These are phyloP conservation scores for Chrysolina oricalcia DNA, from an alignment of 2,888 invertebrate genomes.

Conservation along the genomic window DNA sequence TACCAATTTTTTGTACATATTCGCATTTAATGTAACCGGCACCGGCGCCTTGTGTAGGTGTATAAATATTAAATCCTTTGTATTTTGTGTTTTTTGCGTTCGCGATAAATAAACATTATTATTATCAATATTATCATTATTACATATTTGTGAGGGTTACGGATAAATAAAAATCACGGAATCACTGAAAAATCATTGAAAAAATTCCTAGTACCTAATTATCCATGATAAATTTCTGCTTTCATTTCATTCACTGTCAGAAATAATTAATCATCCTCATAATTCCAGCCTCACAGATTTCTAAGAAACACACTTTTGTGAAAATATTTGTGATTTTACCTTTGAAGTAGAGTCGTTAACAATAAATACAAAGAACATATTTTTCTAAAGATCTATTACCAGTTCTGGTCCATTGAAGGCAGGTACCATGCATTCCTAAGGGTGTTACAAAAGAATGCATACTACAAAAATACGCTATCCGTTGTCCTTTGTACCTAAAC, in stretches of 20 bases:
- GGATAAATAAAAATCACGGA: too few species aligned
- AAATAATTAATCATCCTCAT: neutral
- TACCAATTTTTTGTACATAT: too few species aligned
- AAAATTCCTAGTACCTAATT: too few species aligned
- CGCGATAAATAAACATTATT: too few species aligned
- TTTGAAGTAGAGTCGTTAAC: neutral
- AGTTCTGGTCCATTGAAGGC: neutral
- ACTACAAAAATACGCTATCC: slow-evolving; percentile 4
- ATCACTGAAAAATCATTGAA: too few species aligned
- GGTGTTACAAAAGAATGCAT: slow-evolving; percentile 15
- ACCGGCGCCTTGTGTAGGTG: too few species aligned
- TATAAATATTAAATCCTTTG: too few species aligned
- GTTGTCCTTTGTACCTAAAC: slow-evolving; percentile 22
- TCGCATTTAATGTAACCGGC: too few species aligned
- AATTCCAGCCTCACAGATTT: neutral
- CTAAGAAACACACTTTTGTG: slow-evolving; percentile 1
- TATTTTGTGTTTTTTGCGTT: too few species aligned
- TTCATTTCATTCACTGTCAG: neutral
- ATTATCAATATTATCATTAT: too few species aligned
- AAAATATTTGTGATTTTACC: neutral
- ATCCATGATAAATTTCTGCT: too few species aligned
- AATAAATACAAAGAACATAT: slow-evolving; percentile 1
- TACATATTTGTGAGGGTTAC: too few species aligned
- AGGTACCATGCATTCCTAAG: slow-evolving; percentile 6
- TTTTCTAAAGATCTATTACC: slow-evolving; percentile 15